A percentile compares a stretch with the other conserved stretches of the same genome.
These are phyloP conservation scores for Aphelocoma coerulescens DNA, from an alignment of 2,113 vertebrate species.

Conservation along the genomic window DNA sequence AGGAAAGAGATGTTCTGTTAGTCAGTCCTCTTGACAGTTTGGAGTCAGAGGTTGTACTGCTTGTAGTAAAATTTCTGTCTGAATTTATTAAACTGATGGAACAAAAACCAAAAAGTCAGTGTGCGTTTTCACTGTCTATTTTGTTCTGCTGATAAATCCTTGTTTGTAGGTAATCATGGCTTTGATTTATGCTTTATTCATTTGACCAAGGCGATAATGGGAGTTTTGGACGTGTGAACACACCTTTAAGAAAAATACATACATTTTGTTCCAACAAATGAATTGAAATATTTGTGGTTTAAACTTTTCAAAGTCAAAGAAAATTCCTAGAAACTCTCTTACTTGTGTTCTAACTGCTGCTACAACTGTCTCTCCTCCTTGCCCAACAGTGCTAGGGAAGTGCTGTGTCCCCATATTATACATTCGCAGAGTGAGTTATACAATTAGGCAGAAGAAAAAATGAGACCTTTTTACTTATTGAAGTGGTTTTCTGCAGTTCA, in stretches of 20 bases:
- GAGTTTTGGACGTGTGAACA: background rate
- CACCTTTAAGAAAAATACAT: background rate
- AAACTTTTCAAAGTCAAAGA: background rate
- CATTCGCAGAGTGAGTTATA: rapidly evolving
- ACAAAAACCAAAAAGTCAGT: background rate
- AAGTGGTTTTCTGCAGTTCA: background rate
- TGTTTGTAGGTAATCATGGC: background rate
- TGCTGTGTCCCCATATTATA: background rate
- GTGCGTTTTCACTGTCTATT: background rate
- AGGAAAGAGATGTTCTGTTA: background rate
- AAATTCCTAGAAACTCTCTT: background rate
- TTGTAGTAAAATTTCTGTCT: background rate
- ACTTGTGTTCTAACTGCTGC: background rate
- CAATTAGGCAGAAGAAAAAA: background rate
- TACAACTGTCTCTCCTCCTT: background rate
- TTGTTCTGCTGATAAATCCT: background rate
- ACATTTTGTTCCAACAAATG: background rate
- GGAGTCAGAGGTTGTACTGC: background rate
- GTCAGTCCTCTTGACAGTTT: background rate
- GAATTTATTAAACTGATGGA: background rate
- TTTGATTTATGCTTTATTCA: background rate
- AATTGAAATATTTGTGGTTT: background rate
- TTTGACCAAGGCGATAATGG: background rate
- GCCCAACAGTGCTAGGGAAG: background rate
- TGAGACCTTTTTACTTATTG: background rate